Evolutionary conservation across 2,888 invertebrate species (phyloP).

Genomic region (Lampropteryx suffumata): DNA sequence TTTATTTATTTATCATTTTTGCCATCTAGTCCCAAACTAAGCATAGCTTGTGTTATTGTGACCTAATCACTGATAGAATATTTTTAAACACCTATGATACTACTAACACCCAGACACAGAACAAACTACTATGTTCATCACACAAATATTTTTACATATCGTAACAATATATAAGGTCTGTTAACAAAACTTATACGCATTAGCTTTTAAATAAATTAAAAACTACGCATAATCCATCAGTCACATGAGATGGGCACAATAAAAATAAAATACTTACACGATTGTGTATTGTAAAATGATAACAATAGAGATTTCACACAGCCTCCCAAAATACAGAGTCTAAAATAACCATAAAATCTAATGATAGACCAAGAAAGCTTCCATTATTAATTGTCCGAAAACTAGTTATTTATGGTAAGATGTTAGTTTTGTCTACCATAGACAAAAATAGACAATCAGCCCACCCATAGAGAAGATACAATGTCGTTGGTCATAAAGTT

Average conservation of each 20-base stretch:
- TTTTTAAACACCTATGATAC: no score
- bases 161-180: no score
- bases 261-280: conserved; percentile 13
- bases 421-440: conserved; percentile 62
- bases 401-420: conserved; percentile 71
- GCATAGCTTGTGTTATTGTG: no score
- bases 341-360: conserved; percentile 54
- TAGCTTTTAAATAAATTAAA: neutral
- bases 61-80: no score
- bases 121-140: no score
- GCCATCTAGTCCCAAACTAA: no score
- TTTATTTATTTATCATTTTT: no score
- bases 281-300: conserved; percentile 17
- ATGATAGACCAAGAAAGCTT: conserved; percentile 61
- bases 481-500: conserved; percentile 61
- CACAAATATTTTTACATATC: no score
- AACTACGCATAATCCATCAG: conserved; percentile 6
- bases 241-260: conserved; percentile 12
- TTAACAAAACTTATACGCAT: no score
- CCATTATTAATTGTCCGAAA: conserved; percentile 78
- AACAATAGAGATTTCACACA: conserved; percentile 30
- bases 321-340: conserved; percentile 26
- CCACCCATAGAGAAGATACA: conserved; percentile 68
- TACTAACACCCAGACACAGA: no score
- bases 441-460: conserved; percentile 66